Evolutionary conservation across 2,113 vertebrate genomes (phyloP), one percentile per base, ranked within the genome.

Genomic region (Nothobranchius furzeri): DNA sequence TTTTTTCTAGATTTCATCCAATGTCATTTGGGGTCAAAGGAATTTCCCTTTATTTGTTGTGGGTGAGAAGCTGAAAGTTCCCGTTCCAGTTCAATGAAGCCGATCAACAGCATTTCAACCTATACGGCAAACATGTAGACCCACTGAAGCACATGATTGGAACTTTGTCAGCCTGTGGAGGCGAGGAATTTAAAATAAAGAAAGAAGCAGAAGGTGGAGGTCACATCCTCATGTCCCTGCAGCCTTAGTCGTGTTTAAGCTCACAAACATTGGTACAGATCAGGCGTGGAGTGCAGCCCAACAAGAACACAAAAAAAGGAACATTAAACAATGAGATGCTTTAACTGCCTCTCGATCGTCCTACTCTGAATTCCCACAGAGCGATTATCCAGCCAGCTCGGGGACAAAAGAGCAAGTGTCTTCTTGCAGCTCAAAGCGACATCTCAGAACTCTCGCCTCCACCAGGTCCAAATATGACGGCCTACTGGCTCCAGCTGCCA

Each of bases 371-470:
- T 91, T 91, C 91, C 80, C 67, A 42, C 69, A 55, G 79, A 73
- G 86, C 68, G 78, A 87, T 77, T 80, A 62, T 83, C 85, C 76
- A 40, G 65, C 76, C 78, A 45, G 72, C 65, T 58, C 4, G 53
- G 8, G 74, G 76, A 91, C 89, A 92, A 91, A 90, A 74, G 81
- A 59, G 30, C 73, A 30, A 87, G 82, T 93, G 90, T 92, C 87
- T 76, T 70, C 1, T 77, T 52, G 76, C 74, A 0, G 64, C 86
- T 84, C 92, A 91, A 91, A 88, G 88, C 47, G 11, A 94, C 83
- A 81, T 85, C 90, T 93, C 93, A 94, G 92, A 93, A 90, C 88
- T 92, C 86, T 86, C 81, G 82, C 89, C 88, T 82, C 81, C 88
- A 90, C 89, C 81, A 83, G 87, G 83, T 63, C 79, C 79, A 92